phyloP scores from a whole-genome alignment of 2,888 invertebrate species.

The Drosophila anceps region DNA sequence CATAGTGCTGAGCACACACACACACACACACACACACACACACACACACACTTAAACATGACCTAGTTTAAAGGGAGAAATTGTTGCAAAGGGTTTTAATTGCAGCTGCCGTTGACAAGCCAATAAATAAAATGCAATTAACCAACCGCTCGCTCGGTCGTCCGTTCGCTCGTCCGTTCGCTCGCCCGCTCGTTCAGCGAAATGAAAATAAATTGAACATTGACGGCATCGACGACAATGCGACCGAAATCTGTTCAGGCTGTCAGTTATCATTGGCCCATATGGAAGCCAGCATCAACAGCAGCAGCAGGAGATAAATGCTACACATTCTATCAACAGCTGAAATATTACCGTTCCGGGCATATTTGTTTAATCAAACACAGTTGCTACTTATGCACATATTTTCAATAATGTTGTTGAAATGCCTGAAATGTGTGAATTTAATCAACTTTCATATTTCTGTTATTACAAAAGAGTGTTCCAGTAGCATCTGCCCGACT shows the following conservation, averaged over 20 bases:
- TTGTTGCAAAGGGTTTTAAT: slow-evolving; percentile 49
- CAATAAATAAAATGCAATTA: slow-evolving; percentile 80
- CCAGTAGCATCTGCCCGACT: neutral
- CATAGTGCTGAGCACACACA: slow-evolving; percentile 3
- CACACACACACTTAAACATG: slow-evolving; percentile 39
- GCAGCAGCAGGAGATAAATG: neutral
- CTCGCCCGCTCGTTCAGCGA: slow-evolving; percentile 21
- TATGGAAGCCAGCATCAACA: neutral
- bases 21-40: neutral
- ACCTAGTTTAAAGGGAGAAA: slow-evolving; percentile 39
- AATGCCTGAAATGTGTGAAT: neutral
- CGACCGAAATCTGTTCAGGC: slow-evolving; percentile 34
- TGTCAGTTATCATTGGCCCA: slow-evolving; percentile 11
- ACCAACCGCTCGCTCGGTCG: slow-evolving; percentile 43
- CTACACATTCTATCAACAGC: neutral
- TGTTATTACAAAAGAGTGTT: neutral
- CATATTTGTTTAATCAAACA: slow-evolving; percentile 8
- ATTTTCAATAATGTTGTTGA: neutral
- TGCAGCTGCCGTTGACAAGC: slow-evolving; percentile 75
- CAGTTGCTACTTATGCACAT: neutral
- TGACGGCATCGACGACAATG: slow-evolving; percentile 60
- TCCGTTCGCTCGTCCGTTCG: neutral
- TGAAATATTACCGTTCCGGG: slow-evolving; percentile 1
- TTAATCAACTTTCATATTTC: slow-evolving; percentile 1
- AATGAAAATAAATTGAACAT: slow-evolving; percentile 76